Conservation (phyloP, 1,140 invertebrate genomes). For the Tetramorium parvispinum region DNA sequence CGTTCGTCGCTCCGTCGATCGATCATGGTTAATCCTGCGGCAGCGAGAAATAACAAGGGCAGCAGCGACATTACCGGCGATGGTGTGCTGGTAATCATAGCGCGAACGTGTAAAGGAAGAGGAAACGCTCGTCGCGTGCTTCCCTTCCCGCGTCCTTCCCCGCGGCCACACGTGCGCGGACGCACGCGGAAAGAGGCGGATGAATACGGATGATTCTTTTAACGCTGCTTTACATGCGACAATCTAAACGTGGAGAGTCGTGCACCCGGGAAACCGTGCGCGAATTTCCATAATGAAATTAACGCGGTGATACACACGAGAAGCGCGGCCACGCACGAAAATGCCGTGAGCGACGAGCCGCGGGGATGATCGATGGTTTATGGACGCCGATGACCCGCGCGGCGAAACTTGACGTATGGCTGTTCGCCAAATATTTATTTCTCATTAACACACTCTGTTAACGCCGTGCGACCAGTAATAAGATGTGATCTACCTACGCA, state of each 20-base stretch:
- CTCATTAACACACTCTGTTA: conserved; percentile 35
- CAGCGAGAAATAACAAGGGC: conserved; percentile 53
- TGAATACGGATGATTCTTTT: conserved; percentile 51
- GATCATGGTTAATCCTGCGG: conserved; percentile 63
- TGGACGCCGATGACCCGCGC: conserved; percentile 26
- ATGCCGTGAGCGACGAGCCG: conserved; percentile 17
- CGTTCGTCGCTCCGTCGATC: conserved; percentile 41
- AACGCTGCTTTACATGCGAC: conserved; percentile 36
- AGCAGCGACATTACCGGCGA: neutral
- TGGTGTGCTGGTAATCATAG: conserved; percentile 34
- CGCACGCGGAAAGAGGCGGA: conserved; percentile 22
- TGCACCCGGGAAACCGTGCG: neutral
- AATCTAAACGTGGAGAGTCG: conserved; percentile 34
- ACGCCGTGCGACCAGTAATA: neutral
- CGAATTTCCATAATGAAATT: conserved; percentile 61
- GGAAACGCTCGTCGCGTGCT: conserved; percentile 11
- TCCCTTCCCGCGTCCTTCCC: neutral
- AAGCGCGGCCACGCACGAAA: conserved; percentile 15
- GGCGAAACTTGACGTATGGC: neutral
- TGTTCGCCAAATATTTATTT: conserved; percentile 2
- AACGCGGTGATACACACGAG: conserved; percentile 31
- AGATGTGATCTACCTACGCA: neutral
- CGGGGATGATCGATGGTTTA: conserved; percentile 41
- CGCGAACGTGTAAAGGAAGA: neutral
- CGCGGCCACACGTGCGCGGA: neutral